Evolutionary conservation across 2,888 invertebrate genomes (phyloP).

Genomic region (Polymixis flavicincta): DNA sequence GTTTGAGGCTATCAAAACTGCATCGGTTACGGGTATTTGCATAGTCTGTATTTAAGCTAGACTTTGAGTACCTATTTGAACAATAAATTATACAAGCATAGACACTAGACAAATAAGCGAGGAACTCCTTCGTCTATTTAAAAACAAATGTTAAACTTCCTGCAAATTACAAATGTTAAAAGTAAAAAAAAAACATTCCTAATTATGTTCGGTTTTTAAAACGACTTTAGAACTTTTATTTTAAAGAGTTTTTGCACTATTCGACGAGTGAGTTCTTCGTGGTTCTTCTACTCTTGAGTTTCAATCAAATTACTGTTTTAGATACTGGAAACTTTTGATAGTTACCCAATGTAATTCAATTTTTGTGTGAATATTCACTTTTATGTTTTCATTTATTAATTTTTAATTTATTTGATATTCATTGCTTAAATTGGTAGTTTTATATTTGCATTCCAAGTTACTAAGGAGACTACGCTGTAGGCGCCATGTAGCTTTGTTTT

Average conservation of each 20-base stretch:
- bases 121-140: constrained; percentile 50
- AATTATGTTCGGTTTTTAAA: constrained; percentile 12
- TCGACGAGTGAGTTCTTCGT: too few species aligned
- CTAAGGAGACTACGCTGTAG: constrained; percentile 7
- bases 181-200: constrained; percentile 7
- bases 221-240: neutral
- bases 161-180: constrained; percentile 10
- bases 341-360: too few species aligned
- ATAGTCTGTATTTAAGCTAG: constrained; percentile 25
- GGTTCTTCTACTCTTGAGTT: neutral
- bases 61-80: constrained; percentile 42
- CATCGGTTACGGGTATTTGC: constrained; percentile 42
- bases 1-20: constrained; percentile 30
- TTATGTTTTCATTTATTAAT: neutral
- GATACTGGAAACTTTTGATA: neutral
- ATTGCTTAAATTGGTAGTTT: neutral
- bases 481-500: constrained; percentile 1
- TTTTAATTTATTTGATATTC: neutral
- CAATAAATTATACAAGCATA: constrained; percentile 45
- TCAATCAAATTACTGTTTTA: neutral
- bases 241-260: neutral
- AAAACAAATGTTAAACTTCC: constrained; percentile 37
- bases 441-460: neutral
- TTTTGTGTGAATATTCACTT: neutral
- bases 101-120: constrained; percentile 52